phyloP scores from a whole-genome alignment of 2,113 vertebrate genomes.

The Indicator indicator region DNA sequence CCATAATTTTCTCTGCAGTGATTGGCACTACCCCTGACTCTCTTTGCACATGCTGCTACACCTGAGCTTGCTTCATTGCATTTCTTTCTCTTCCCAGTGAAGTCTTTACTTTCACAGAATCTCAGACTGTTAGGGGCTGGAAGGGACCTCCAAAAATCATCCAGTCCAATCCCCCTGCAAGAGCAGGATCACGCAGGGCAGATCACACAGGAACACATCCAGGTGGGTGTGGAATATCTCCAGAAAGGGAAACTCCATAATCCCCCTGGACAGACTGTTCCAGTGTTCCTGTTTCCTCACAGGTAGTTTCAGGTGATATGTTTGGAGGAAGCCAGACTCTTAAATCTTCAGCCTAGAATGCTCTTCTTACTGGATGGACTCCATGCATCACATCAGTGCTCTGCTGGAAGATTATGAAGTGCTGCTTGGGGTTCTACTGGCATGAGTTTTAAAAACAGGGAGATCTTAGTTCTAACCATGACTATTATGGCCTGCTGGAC shows the following conservation, averaged over 20 bases:
- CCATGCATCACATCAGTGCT: background rate
- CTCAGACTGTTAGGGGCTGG: no score
- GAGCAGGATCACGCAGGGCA: no score
- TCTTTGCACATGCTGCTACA: background rate
- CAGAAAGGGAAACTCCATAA: no score
- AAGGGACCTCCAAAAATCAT: no score
- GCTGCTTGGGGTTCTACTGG: background rate
- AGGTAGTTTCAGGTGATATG: background rate
- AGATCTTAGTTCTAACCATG: background rate
- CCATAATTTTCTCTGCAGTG: background rate
- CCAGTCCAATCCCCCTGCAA: no score
- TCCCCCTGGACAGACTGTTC: no score
- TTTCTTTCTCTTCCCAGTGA: conserved; percentile 4
- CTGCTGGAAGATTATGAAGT: background rate
- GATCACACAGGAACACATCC: no score
- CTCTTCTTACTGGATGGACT: background rate
- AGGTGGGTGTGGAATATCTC: no score
- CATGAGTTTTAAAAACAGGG: background rate
- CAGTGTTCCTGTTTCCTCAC: background rate
- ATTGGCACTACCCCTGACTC: background rate
- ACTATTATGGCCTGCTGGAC: background rate
- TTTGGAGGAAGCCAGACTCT: background rate
- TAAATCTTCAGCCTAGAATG: background rate
- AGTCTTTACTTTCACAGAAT: background rate
- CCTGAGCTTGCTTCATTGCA: background rate